Evolutionary conservation across 2,113 vertebrate genomes (phyloP).

Genomic region (Eublepharis macularius): DNA sequence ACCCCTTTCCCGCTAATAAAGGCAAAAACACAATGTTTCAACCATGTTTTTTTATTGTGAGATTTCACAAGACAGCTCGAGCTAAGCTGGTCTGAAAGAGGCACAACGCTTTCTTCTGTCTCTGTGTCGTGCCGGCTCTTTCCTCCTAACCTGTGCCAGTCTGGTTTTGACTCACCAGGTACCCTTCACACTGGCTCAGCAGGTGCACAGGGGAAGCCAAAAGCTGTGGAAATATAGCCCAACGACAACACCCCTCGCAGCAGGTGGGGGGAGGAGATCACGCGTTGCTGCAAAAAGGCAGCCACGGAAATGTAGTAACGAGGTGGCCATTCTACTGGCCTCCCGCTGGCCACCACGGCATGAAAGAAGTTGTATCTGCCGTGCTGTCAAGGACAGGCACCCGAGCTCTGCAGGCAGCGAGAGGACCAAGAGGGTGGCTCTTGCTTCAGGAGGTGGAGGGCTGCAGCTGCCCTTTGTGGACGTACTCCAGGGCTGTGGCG

Average conservation of each 20-base stretch:
- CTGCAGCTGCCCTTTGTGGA: constrained; percentile 91
- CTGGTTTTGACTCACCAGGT: background rate
- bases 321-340: background rate
- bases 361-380: background rate
- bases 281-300: background rate
- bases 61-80: background rate
- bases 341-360: background rate
- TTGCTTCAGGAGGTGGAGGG: constrained; percentile 76
- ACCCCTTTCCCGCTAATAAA: background rate
- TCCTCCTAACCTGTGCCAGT: background rate
- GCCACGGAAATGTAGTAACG: background rate
- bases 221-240: background rate
- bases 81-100: background rate
- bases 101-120: background rate
- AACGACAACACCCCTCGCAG: background rate
- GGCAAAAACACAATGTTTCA: background rate
- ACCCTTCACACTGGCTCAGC: background rate
- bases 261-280: background rate
- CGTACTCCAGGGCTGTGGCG: constrained; percentile 90
- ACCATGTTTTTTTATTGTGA: background rate
- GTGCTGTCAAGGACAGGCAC: background rate
- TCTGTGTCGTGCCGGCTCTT: background rate
- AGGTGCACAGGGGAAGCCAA: background rate
- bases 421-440: background rate
- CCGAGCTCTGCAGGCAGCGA: background rate